Percentiles rank a stretch among this genome's conserved stretches.
Evolutionary conservation across 1,140 invertebrate genomes (phyloP).

Genomic region (Drosophila fuyamai): DNA sequence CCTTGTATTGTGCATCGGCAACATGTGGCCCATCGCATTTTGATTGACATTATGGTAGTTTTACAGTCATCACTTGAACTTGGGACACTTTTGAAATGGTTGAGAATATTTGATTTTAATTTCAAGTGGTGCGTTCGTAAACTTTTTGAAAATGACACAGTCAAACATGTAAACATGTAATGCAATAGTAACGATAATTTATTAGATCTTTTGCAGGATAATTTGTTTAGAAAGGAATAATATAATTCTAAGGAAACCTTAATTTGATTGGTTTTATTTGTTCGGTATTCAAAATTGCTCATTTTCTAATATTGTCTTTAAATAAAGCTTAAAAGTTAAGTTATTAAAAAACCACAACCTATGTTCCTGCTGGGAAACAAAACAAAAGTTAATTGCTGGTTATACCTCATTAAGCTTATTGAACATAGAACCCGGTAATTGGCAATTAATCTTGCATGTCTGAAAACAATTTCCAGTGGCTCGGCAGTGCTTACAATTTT

Average conservation of each 20-base stretch:
- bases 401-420: slow-evolving; percentile 50
- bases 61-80: slow-evolving; percentile 40
- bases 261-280: too few relatives aligned
- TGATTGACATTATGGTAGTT: slow-evolving; percentile 44
- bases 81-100: slow-evolving; percentile 12
- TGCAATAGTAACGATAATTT: too few relatives aligned
- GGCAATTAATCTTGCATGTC: slow-evolving; percentile 65
- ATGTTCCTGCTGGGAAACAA: neutral
- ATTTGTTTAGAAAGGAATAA: too few relatives aligned
- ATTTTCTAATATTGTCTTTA: too few relatives aligned
- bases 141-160: too few relatives aligned
- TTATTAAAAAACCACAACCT: slow-evolving; percentile 1
- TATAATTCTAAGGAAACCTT: too few relatives aligned
- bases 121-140: neutral
- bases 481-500: slow-evolving; percentile 10
- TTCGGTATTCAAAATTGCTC: too few relatives aligned
- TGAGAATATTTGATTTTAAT: slow-evolving; percentile 39
- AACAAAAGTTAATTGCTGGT: slow-evolving; percentile 39
- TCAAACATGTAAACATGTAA: too few relatives aligned
- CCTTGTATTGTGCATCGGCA: slow-evolving; percentile 16
- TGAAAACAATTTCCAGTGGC: slow-evolving; percentile 30
- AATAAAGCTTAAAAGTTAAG: too few relatives aligned
- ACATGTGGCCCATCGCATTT: slow-evolving; percentile 56
- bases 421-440: slow-evolving; percentile 42
- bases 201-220: too few relatives aligned